Percentiles rank a stretch among this genome's conserved stretches.
These are phyloP conservation scores for Calameuta pallipes DNA, from an alignment of 2,888 invertebrate genomes.

Conservation along the genomic window DNA sequence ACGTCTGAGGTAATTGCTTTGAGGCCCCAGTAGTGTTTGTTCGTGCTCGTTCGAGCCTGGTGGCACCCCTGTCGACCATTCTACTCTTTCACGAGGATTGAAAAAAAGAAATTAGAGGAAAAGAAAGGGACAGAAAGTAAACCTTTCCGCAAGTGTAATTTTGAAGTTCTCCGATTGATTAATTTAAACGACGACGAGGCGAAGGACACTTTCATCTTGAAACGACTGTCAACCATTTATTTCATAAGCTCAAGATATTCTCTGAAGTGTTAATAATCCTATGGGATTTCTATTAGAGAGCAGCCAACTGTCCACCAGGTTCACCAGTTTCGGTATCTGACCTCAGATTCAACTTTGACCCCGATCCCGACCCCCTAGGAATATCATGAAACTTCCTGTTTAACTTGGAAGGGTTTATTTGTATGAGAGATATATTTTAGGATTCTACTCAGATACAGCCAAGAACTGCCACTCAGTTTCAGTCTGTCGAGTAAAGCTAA, in stretches of 20 bases:
- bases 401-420: conserved; percentile 40
- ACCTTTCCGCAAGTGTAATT: not conserved
- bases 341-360: not conserved
- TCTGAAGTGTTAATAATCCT: not conserved
- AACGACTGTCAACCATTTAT: not conserved
- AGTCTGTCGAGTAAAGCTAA: not conserved
- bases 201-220: too few relatives aligned
- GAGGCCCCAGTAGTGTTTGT: conserved; percentile 12
- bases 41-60: not conserved
- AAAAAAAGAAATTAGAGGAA: not conserved
- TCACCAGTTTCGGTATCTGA: not conserved
- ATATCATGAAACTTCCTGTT: conserved; percentile 31
- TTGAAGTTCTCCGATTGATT: not conserved
- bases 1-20: conserved; percentile 8
- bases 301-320: not conserved
- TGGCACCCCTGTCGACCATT: not conserved
- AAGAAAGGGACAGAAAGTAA: not conserved
- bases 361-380: not conserved
- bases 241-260: not conserved
- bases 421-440: conserved; percentile 30
- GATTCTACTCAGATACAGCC: not conserved
- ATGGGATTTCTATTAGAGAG: not conserved
- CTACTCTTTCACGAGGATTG: not conserved
- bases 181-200: not conserved
- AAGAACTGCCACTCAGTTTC: not conserved